Percentiles rank a stretch among this genome's conserved stretches.
Evolutionary conservation across 2,888 invertebrate species (phyloP).

Genomic region (Tipula lateralis): DNA sequence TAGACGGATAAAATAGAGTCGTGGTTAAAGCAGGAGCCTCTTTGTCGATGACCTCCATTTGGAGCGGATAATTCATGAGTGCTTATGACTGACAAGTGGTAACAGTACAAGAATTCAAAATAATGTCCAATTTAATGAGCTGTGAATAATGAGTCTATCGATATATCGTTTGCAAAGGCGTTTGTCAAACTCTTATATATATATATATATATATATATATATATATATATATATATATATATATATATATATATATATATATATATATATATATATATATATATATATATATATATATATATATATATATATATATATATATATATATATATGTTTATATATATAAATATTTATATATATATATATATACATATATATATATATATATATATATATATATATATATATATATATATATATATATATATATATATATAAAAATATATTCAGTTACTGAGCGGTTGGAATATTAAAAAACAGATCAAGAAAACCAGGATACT

Average conservation of each 20-base stretch:
- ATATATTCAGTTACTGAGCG: not conserved
- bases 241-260: not conserved
- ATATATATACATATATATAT: not conserved
- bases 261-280: not conserved
- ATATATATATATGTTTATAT: not conserved
- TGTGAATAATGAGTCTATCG: no score
- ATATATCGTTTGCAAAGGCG: no score
- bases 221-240: not conserved
- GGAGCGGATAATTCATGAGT: no score
- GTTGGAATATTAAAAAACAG: no score
- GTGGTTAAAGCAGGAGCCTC: no score
- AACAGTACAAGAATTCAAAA: no score
- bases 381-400: not conserved
- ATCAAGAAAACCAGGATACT: no score
- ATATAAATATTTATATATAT: not conserved
- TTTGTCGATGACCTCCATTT: no score
- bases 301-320: not conserved
- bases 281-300: not conserved
- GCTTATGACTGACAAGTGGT: no score
- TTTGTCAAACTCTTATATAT: constrained; percentile 25
- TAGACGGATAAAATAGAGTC: no score
- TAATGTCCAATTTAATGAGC: no score
- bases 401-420: not conserved
- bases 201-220: not conserved
- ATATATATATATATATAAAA: not conserved